Evolutionary conservation across 2,113 vertebrate species (phyloP), one percentile per base, ranked within the genome.

Genomic region (Cyanocitta stelleri): DNA sequence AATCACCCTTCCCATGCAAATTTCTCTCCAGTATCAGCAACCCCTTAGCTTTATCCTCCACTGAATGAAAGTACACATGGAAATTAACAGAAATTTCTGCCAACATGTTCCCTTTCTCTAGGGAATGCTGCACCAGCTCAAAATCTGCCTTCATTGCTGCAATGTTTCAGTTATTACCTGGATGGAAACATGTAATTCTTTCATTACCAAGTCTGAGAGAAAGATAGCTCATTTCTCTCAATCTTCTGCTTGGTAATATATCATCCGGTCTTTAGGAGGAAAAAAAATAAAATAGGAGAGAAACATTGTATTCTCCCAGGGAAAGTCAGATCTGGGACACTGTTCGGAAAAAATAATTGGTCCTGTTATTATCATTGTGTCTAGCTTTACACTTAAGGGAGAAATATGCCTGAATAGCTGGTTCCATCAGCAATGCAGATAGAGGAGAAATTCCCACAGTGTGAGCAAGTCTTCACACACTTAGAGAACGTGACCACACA

Each of bases 291-390:
- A 87, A 52, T 33, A 52, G 30, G 85, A 96, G 75, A 69, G 55
- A 92, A 92, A 85, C 26, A 39, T 2, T 33, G 21, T 89, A 90
- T 94, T 96, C 93, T 94, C 95, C 46, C 41, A 87, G 95, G 93
- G 91, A 68, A 92, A 92, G 83, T 77, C 92, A 96, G 93, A 96
- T 97, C 94, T 96, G 96, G 95, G 93, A 95, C 93, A 87, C 88
- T 55, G 48, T 49, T 55, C 85, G 52, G 81, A 92, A 97, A 95
- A 97, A 63, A 92, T 84, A 72, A 95, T 82, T 93, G 77, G 66
- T 92, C 63, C 76, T 91, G 63, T 89, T 93, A 94, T 95, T 32
- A 87, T 71, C 78, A 87, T 82, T 95, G 95, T 80, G 95, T 79
- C 82, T 51, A 64, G 73, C 35, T 87, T 93, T 81, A 89, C 79